These are phyloP conservation scores for Prionace glauca DNA, from an alignment of 2,797 vertebrate species.

Conservation along the genomic window DNA sequence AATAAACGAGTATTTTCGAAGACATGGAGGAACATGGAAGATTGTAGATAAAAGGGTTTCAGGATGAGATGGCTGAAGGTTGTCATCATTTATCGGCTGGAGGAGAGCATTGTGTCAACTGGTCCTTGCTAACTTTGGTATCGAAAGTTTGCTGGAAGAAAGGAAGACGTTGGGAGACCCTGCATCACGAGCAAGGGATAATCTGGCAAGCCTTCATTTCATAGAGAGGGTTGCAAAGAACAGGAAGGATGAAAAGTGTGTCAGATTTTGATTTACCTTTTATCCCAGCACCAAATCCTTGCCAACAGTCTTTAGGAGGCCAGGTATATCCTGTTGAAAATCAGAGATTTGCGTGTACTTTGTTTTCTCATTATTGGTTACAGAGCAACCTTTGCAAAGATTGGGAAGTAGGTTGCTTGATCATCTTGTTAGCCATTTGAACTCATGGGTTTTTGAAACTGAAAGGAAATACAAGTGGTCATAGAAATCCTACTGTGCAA, in stretches of 20 bases:
- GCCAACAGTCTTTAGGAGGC: too few species aligned
- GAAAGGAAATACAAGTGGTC: neutral
- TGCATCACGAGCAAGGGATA: neutral
- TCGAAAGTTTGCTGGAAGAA: neutral
- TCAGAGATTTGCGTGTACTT: neutral
- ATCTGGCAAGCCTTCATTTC: neutral
- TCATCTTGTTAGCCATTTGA: neutral
- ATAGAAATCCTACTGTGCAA: too few species aligned
- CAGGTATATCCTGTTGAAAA: neutral
- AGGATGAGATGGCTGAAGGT: neutral
- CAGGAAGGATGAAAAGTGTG: neutral
- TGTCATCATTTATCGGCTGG: neutral
- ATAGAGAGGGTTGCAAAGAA: neutral
- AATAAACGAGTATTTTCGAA: neutral
- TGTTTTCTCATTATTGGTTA: neutral
- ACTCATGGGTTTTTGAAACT: too few species aligned
- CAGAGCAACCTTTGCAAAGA: too few species aligned
- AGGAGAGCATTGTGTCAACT: too few species aligned
- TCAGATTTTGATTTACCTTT: too few species aligned
- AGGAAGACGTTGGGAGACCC: neutral
- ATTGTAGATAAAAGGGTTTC: neutral
- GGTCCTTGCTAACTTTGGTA: neutral
- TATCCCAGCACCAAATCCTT: too few species aligned
- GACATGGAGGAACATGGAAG: neutral
- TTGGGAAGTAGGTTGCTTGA: neutral